Evolutionary conservation across 2,797 vertebrate species (phyloP), one percentile per base, ranked within the genome.

Genomic region (Falco concolor): DNA sequence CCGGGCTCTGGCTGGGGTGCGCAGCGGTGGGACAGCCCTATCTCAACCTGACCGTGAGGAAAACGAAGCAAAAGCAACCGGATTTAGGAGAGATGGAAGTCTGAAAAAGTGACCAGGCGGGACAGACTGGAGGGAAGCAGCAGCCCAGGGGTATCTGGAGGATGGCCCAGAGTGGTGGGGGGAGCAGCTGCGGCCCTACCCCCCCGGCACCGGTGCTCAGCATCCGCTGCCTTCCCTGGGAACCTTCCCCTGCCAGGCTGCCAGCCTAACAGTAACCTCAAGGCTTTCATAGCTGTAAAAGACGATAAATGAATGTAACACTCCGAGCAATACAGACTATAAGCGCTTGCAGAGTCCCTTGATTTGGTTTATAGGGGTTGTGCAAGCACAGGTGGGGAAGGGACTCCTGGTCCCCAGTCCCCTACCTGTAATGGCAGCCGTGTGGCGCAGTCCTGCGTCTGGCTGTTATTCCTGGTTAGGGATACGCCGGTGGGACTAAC

Each of bases 171-270:
- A 52, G 59, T 6, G 17, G 16, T 12, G 18, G 47, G 69, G 24
- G 52, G 38, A 53, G 15, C 34, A 42, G 22, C 32, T 28, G 27
- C 5, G 3, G 34, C 67, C 18, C 38, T 2, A 2, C 10, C 30
- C 11, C 17, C 23, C 27, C 38, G 11, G 38, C 10, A 38, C 38
- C 11, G 38, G 38, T 38, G 38, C 38, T 22, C 30, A 34, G 34
- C 4, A 1, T 14, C 57, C 0, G 0, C 63, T 12, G 34, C 4
- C 30, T 19, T 61, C 20, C 61, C 34, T 20, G 28, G 36, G 52
- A 44, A 64, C 28, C 57, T 27, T 28, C 28, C 40, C 32, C 34
- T 32, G 44, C 56, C 52, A 1, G 8, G 15, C 23, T 49, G 52
- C 20, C 24, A 13, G 16, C 24, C 27, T 36, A 61, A 47, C 28